Base-by-base conservation (phyloP, 2,113 vertebrate genomes). In the Alligator mississippiensis region DNA sequence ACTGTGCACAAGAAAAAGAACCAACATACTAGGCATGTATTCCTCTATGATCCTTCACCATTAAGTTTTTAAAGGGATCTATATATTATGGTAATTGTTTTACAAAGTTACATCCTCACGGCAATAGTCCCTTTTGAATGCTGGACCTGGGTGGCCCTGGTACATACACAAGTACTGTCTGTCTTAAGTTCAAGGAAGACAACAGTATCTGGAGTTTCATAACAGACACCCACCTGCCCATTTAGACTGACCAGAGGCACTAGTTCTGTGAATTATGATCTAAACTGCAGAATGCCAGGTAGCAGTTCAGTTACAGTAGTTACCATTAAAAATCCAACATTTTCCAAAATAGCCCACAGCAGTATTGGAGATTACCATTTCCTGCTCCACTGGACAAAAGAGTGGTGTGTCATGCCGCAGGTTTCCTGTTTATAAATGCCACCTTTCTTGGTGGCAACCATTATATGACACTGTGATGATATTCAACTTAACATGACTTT, bases 11-110 rank as follows among this genome's bases (percentile, higher is more conserved):
- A 94, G 38, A 5, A 11, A 21, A 85, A 78, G 17, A 93, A 34
- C 58, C 80, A 93, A 86, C 27, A 84, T 64, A 58, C 59, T 80
- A 85, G 82, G 34, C 68, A 64, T 4, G 57, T 68, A 59, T 2
- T 78, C 79, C 90, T 83, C 66, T 12, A 77, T 87, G 30, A 17
- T 84, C 61, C n/a, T 91, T 89, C 84, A 80, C 59, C 85, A 59
- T 9, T 82, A 0, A 75, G 47, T 85, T 94, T 97, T 90, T 89
- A 63, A 13, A 85, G 16, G 9, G 66, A 72, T 8, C 57, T 78
- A 13, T 54, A 68, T 70, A 77, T 88, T 81, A 88, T 58, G 22
- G 34, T 38, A 74, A 38, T 7, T 24, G 76, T 62, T 34, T 77
- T 59, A 85, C 84, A 38, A 74, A 22, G 34, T 74, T 22, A 47